Percentiles rank a stretch among this genome's conserved stretches.
Conservation (phyloP, 2,113 vertebrate genomes). For the Spea multiplicata region DNA sequence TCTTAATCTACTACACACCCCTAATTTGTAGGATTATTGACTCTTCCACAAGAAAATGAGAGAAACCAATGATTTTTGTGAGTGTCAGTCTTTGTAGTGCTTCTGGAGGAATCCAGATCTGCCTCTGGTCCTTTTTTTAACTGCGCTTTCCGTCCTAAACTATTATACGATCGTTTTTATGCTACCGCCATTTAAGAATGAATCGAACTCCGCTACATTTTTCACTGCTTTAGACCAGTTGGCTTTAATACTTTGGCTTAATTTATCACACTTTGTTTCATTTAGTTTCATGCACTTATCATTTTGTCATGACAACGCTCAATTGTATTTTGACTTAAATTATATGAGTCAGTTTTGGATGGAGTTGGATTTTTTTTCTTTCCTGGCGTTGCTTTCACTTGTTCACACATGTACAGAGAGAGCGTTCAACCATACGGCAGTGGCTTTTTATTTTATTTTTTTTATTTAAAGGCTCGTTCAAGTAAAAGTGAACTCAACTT, state of each 20-base stretch:
- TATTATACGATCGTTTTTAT: background rate
- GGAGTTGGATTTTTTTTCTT: constrained; percentile 6
- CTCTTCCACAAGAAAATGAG: too few species aligned
- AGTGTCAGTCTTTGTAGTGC: too few species aligned
- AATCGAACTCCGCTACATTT: background rate
- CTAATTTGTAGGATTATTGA: too few species aligned
- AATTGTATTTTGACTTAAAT: constrained; percentile 33
- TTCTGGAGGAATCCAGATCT: too few species aligned
- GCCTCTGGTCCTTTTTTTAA: background rate
- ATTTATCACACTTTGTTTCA: constrained; percentile 39
- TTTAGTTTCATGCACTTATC: constrained; percentile 33
- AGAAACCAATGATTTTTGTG: too few species aligned
- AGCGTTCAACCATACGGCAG: constrained; percentile 19
- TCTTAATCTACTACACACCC: too few species aligned
- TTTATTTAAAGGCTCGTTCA: background rate
- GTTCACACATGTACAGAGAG: constrained; percentile 30
- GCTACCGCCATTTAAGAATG: background rate
- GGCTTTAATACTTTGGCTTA: constrained; percentile 24
- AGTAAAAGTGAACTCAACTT: too few species aligned
- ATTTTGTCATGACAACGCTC: constrained; percentile 39
- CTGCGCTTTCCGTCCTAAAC: background rate
- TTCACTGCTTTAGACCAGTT: constrained; percentile 11
- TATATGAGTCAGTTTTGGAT: constrained; percentile 35
- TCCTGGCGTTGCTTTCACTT: constrained; percentile 13
- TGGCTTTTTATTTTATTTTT: background rate